Conservation (phyloP, 2,797 vertebrate genomes). For the Myotis pilosus region DNA sequence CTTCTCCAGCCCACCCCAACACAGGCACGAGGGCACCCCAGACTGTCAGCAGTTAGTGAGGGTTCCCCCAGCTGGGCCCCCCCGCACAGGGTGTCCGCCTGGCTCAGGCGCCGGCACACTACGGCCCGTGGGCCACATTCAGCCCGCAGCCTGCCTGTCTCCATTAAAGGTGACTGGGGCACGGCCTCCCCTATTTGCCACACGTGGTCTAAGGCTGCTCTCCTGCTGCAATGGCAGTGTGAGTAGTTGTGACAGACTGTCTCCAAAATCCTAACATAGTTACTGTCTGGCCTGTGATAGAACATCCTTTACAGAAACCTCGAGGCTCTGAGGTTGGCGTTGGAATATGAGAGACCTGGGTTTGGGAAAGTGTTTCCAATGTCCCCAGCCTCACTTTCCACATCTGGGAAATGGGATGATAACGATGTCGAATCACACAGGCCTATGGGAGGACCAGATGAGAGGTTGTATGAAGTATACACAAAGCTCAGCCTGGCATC, state of each 20-base stretch:
- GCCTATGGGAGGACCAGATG: fast-evolving
- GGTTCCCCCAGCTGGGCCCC: background rate
- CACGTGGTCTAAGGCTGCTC: background rate
- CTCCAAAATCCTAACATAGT: background rate
- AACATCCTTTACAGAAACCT: background rate
- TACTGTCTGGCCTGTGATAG: fast-evolving
- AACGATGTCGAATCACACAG: fast-evolving
- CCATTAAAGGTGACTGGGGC: too few species aligned
- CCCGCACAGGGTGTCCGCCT: fast-evolving
- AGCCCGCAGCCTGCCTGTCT: background rate
- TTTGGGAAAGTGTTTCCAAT: background rate
- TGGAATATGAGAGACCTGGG: background rate
- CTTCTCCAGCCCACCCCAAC: fast-evolving
- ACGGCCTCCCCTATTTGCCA: fast-evolving
- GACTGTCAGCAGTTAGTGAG: background rate
- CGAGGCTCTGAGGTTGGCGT: fast-evolving
- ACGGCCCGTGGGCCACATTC: fast-evolving
- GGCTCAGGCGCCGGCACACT: too few species aligned
- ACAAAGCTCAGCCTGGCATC: background rate
- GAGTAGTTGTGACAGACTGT: background rate
- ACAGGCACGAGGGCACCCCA: background rate
- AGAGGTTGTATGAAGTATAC: fast-evolving
- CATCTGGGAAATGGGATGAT: background rate
- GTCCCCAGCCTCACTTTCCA: background rate
- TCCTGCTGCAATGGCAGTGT: background rate